Conservation (phyloP, 2,888 invertebrate species). For the Blera fallax region DNA sequence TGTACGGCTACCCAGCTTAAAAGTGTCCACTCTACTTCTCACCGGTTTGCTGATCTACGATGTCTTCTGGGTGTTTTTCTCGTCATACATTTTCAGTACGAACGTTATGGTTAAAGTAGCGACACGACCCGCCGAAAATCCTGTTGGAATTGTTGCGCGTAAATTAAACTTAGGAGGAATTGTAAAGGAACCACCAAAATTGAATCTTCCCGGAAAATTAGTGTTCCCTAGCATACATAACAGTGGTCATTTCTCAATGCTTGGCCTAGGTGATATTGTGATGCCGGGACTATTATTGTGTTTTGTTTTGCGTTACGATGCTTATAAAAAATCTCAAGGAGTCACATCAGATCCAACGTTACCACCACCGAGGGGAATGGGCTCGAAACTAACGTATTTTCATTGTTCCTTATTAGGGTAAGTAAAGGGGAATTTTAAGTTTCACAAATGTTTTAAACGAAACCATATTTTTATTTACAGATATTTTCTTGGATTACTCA, state of each 20-base stretch:
- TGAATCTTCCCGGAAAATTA: conserved; percentile 97
- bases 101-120: conserved; percentile 99
- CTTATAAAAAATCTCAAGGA: conserved; percentile 92
- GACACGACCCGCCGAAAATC: conserved; percentile 93
- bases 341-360: conserved; percentile 84
- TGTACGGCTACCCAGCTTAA: conserved; percentile 96
- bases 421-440: conserved; percentile 65
- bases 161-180: conserved; percentile 95
- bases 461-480: conserved; percentile 73
- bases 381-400: conserved; percentile 94
- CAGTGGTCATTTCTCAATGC: conserved; percentile 98
- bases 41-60: conserved; percentile 97
- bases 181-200: conserved; percentile 95
- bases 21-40: conserved; percentile 96
- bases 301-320: conserved; percentile 98
- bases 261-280: conserved; percentile 92
- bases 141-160: conserved; percentile 95
- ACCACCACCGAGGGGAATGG: conserved; percentile 83
- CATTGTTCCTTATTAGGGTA: conserved; percentile 97
- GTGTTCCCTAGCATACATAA: conserved; percentile 99
- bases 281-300: conserved; percentile 98
- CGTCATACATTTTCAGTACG: conserved; percentile 98
- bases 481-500: conserved; percentile 97
- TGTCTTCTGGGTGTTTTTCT: conserved; percentile 99
- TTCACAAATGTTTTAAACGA: neutral